Evolutionary conservation across 1,140 invertebrate genomes (phyloP).

Genomic region (Philaenus spumarius): DNA sequence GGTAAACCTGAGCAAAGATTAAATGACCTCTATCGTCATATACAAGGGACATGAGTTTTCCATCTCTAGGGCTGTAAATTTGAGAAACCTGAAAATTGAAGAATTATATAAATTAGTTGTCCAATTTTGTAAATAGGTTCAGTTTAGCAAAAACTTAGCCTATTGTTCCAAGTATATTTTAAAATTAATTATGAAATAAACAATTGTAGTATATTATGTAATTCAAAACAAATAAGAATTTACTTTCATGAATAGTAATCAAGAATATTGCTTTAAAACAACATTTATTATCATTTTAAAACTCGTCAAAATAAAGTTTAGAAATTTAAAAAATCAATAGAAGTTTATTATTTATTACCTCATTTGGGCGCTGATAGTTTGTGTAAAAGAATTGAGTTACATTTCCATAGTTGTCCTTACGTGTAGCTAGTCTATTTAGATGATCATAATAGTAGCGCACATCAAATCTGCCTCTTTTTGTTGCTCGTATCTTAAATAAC

Average conservation of each 20-base stretch:
- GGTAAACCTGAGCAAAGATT: constrained; percentile 83
- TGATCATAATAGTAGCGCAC: constrained; percentile 94
- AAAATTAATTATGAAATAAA: too few relatives aligned
- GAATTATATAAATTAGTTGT: too few relatives aligned
- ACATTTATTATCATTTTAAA: too few relatives aligned
- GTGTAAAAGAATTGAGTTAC: constrained; percentile 95
- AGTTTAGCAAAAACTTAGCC: too few relatives aligned
- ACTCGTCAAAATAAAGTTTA: too few relatives aligned
- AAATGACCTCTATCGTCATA: constrained; percentile 88
- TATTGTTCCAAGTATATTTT: too few relatives aligned
- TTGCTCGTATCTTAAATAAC: constrained; percentile 68
- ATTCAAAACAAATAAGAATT: not conserved
- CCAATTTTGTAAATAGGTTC: too few relatives aligned
- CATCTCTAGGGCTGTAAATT: constrained; percentile 87
- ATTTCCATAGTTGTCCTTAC: constrained; percentile 89
- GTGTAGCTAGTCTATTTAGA: constrained; percentile 70
- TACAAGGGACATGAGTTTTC: constrained; percentile 80
- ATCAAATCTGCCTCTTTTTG: constrained; percentile 79
- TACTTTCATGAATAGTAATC: not conserved
- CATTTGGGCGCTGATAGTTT: constrained; percentile 71
- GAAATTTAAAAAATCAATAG: not conserved
- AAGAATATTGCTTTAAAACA: not conserved
- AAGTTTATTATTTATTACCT: constrained; percentile 53
- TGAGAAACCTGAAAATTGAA: constrained; percentile 51
- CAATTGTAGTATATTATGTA: not conserved